Percentiles rank a stretch among this genome's conserved stretches.
Evolutionary conservation across 2,888 invertebrate genomes (phyloP).

Genomic region (Nematopogon swammerdamellus): DNA sequence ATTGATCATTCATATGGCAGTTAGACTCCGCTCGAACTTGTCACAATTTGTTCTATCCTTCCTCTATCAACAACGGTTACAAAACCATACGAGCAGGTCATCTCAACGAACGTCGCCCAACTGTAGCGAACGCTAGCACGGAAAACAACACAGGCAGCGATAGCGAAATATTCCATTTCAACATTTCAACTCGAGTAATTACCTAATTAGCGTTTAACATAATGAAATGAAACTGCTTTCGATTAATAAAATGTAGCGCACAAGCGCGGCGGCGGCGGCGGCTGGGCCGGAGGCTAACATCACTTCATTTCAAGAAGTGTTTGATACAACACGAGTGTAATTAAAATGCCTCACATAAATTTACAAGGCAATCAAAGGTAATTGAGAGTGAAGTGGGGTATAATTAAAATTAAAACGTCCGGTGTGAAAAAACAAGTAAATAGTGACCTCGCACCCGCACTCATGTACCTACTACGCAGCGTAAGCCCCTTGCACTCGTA

Average conservation of each 20-base stretch:
- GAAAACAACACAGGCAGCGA: too few species aligned
- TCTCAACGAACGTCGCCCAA: too few species aligned
- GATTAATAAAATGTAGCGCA: conserved; percentile 1
- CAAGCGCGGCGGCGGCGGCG: conserved; percentile 1
- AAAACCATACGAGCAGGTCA: too few species aligned
- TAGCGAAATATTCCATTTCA: neutral
- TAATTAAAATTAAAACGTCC: conserved; percentile 4
- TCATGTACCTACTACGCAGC: conserved; percentile 4
- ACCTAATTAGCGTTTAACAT: neutral
- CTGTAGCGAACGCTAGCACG: too few species aligned
- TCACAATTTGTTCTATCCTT: too few species aligned
- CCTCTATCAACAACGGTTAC: too few species aligned
- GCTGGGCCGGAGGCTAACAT: neutral
- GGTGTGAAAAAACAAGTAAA: conserved; percentile 5
- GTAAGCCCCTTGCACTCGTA: neutral
- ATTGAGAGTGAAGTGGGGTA: conserved; percentile 5
- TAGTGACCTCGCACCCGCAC: neutral
- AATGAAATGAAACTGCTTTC: conserved; percentile 3
- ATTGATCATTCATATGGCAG: too few species aligned
- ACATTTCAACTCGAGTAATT: neutral
- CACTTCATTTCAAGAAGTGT: neutral
- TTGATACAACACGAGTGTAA: neutral
- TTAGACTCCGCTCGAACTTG: too few species aligned
- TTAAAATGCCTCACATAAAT: conserved; percentile 6
- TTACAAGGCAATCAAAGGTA: conserved; percentile 5